Percentiles rank a stretch among this genome's conserved stretches.
Evolutionary conservation across 1,140 invertebrate genomes (phyloP).

Genomic region (Tetramorium parvispinum): DNA sequence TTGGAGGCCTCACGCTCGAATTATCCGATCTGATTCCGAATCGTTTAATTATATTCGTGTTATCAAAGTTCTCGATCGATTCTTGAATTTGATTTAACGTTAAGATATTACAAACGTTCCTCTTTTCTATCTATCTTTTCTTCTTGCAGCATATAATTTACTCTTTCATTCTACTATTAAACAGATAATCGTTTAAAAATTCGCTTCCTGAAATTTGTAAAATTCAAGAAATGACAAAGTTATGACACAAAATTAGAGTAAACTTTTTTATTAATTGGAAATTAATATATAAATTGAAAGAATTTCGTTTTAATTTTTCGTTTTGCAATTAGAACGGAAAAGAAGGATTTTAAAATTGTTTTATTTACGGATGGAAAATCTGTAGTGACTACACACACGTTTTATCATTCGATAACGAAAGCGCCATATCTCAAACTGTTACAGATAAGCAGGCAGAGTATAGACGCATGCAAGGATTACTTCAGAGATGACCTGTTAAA

Average conservation of each 20-base stretch:
- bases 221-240: neutral
- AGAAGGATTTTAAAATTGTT: neutral
- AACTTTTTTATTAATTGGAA: neutral
- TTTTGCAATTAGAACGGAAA: neutral
- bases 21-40: slow-evolving; percentile 17
- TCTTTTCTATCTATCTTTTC: neutral
- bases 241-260: neutral
- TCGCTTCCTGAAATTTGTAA: neutral
- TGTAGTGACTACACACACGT: neutral
- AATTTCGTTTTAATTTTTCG: neutral
- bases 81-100: neutral
- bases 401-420: slow-evolving; percentile 12
- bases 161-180: neutral
- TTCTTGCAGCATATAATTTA: neutral
- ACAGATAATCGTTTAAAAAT: neutral
- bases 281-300: neutral
- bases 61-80: neutral
- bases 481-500: slow-evolving; percentile 99
- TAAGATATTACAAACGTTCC: neutral
- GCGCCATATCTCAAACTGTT: slow-evolving; percentile 85
- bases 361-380: neutral
- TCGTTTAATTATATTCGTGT: neutral
- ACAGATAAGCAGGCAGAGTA: slow-evolving; percentile 98
- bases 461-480: slow-evolving; percentile 99
- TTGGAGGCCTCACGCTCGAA: neutral